Evolutionary conservation across 2,113 vertebrate species (phyloP).

Genomic region (Oreochromis niloticus): DNA sequence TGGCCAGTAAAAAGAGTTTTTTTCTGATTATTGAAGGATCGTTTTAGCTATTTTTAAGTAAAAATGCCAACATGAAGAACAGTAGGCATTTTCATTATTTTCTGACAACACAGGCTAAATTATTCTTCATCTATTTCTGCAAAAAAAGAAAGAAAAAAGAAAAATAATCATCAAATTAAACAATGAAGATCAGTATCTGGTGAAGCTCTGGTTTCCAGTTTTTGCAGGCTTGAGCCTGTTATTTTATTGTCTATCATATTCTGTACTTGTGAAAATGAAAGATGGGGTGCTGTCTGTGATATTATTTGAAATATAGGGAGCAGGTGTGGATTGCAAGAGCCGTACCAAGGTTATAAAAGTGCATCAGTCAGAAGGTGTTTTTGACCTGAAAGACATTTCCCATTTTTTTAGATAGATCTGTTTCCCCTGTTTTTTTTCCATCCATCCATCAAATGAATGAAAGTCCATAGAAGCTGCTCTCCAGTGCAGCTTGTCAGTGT

Average conservation of each 20-base stretch:
- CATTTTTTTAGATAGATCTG: conserved; percentile 11
- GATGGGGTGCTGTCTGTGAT: not conserved
- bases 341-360: not conserved
- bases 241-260: not conserved
- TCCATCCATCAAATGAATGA: not conserved
- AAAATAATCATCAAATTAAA: not conserved
- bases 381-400: conserved; percentile 16
- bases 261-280: not conserved
- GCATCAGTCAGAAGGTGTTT: not conserved
- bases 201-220: not conserved
- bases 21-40: not conserved
- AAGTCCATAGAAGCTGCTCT: conserved; percentile 26
- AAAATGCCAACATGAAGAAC: not conserved
- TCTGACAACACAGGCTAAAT: not conserved
- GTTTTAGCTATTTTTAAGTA: not conserved
- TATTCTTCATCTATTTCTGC: not conserved
- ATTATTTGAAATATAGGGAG: conserved; percentile 20
- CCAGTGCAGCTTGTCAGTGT: conserved; percentile 1
- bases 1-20: not conserved
- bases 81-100: not conserved
- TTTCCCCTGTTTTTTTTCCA: not conserved
- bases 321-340: conserved; percentile 43
- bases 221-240: not conserved
- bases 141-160: not conserved
- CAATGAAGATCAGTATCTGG: not conserved